These are phyloP conservation scores for Meganola albula DNA, from an alignment of 2,888 invertebrate genomes.

Conservation along the genomic window DNA sequence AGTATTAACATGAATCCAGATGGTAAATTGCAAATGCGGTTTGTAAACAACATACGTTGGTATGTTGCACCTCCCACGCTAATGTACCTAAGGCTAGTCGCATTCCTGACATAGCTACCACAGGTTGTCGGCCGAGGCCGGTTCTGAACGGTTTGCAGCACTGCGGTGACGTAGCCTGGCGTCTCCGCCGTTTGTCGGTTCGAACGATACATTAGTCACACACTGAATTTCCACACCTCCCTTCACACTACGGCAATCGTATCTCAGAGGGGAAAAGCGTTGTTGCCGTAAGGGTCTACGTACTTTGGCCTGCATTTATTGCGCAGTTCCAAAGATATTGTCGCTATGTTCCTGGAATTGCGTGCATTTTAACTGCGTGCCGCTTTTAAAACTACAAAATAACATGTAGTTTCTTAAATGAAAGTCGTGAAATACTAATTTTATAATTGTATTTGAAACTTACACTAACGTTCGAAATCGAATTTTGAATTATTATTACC, in stretches of 20 bases:
- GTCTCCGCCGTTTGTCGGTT: slow-evolving; percentile 44
- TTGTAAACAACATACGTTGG: slow-evolving; percentile 40
- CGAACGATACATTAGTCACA: slow-evolving; percentile 23
- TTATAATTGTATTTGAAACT: too few species aligned
- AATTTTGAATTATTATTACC: too few species aligned
- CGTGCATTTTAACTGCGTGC: slow-evolving; percentile 39
- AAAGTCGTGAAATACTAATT: too few species aligned
- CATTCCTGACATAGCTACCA: slow-evolving; percentile 67
- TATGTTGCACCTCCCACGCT: slow-evolving; percentile 64
- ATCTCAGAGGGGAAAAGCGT: slow-evolving; percentile 25
- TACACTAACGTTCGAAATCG: too few species aligned
- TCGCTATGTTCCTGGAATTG: slow-evolving; percentile 26
- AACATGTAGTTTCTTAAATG: too few species aligned
- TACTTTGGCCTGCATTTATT: slow-evolving; percentile 24
- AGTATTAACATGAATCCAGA: slow-evolving; percentile 19
- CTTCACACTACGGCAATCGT: slow-evolving; percentile 16
- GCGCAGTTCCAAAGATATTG: slow-evolving; percentile 28
- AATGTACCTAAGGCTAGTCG: slow-evolving; percentile 57
- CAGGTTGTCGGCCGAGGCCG: slow-evolving; percentile 71
- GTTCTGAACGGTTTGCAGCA: slow-evolving; percentile 54
- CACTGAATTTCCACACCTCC: slow-evolving; percentile 29
- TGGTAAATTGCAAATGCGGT: slow-evolving; percentile 42
- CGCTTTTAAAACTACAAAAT: too few species aligned
- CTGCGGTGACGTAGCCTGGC: slow-evolving; percentile 53
- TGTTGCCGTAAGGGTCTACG: slow-evolving; percentile 28